Evolutionary conservation across 2,113 vertebrate genomes (phyloP).

Genomic region (Pomatostomus ruficeps): DNA sequence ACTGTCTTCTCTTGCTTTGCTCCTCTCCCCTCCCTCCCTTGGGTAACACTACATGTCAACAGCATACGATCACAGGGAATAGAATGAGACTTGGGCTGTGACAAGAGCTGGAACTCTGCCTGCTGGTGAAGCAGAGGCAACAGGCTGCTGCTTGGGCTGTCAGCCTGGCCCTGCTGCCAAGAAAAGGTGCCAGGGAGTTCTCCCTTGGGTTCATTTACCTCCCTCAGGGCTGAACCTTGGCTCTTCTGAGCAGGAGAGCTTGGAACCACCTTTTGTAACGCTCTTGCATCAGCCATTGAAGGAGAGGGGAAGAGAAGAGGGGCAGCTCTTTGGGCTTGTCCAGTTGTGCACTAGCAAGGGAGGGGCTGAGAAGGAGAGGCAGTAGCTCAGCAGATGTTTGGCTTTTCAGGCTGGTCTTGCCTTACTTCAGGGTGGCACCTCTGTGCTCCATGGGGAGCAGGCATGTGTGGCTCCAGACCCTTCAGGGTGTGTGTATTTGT

Average conservation of each 20-base stretch:
- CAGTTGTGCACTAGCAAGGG: neutral
- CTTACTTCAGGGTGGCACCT: no score
- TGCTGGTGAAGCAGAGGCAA: neutral
- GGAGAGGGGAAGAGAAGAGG: neutral
- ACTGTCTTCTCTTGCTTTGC: neutral
- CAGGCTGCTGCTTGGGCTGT: neutral
- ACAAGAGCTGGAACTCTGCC: neutral
- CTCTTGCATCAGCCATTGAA: neutral
- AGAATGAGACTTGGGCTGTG: neutral
- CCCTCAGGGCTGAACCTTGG: fast-evolving
- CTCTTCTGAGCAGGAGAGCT: neutral
- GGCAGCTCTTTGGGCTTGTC: neutral
- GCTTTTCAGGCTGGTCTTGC: neutral
- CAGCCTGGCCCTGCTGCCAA: neutral
- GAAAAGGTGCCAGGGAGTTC: neutral
- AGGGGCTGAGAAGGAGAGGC: neutral
- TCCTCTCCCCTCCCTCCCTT: neutral
- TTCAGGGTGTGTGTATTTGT: neutral
- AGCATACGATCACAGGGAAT: neutral
- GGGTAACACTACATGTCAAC: neutral
- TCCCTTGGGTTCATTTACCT: fast-evolving
- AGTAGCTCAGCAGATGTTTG: neutral
- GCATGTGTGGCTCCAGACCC: fast-evolving
- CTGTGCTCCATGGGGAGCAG: fast-evolving
- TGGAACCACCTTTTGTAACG: fast-evolving